Percentiles rank a stretch among this genome's conserved stretches.
Evolutionary conservation across 2,888 invertebrate species (phyloP).

Genomic region (Drosophila meridiana): DNA sequence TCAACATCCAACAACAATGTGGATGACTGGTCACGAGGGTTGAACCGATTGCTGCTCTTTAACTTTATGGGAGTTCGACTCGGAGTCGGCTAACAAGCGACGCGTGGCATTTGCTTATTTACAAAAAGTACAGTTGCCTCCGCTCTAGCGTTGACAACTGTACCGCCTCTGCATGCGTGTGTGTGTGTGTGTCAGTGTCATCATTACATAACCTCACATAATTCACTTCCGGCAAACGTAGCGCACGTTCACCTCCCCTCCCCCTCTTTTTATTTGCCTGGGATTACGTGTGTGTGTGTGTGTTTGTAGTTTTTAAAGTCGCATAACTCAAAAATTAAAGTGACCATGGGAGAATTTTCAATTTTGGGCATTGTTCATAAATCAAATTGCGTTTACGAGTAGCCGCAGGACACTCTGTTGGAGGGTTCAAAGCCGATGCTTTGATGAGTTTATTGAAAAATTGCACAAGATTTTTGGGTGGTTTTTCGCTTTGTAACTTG

Average conservation of each 20-base stretch:
- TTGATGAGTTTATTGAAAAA: slow-evolving; percentile 81
- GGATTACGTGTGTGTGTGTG: slow-evolving; percentile 16
- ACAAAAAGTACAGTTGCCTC: slow-evolving; percentile 81
- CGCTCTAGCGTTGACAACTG: slow-evolving; percentile 5
- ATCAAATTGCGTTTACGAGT: slow-evolving; percentile 75
- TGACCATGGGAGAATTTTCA: slow-evolving; percentile 84
- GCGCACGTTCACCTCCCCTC: slow-evolving; percentile 54
- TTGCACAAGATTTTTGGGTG: slow-evolving; percentile 72
- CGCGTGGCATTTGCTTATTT: slow-evolving; percentile 73
- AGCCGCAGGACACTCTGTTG: slow-evolving; percentile 59
- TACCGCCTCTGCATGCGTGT: slow-evolving; percentile 31
- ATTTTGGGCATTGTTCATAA: slow-evolving; percentile 73
- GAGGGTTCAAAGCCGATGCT: slow-evolving; percentile 61
- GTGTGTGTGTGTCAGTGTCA: slow-evolving; percentile 53
- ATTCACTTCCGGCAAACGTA: slow-evolving; percentile 80
- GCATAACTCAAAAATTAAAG: slow-evolving; percentile 84
- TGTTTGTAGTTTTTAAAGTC: slow-evolving; percentile 73
- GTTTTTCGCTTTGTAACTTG: slow-evolving; percentile 41
- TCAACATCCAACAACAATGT: slow-evolving; percentile 46
- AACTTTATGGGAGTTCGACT: slow-evolving; percentile 51
- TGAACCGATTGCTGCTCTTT: slow-evolving; percentile 70
- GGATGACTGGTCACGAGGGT: slow-evolving; percentile 55
- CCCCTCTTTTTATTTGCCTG: background rate
- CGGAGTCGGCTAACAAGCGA: slow-evolving; percentile 62
- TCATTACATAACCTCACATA: slow-evolving; percentile 81